phyloP scores from a whole-genome alignment of 2,888 invertebrate species.

The Oegoconia quadripuncta region DNA sequence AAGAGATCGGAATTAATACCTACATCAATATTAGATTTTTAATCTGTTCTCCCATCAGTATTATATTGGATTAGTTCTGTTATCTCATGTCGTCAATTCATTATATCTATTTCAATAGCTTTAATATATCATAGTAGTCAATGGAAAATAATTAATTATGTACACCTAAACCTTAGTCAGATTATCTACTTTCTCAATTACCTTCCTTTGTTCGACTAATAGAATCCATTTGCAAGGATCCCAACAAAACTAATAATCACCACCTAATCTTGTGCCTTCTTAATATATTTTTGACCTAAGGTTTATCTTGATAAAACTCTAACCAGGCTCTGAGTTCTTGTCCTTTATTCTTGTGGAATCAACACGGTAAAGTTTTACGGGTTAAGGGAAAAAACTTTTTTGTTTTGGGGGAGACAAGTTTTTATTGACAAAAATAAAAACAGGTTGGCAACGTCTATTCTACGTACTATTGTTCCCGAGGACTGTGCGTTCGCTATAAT shows the following conservation, averaged over 20 bases:
- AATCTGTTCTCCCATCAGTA: no score
- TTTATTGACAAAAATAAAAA: conserved; percentile 27
- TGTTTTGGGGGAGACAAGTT: conserved; percentile 19
- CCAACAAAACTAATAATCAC: conserved; percentile 16
- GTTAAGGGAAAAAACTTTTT: conserved; percentile 22
- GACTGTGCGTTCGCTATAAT: conserved; percentile 1
- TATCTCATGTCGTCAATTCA: no score
- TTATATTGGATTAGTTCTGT: no score
- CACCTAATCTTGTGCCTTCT: background rate
- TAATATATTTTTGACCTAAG: background rate
- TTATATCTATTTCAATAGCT: no score
- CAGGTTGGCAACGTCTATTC: conserved; percentile 1
- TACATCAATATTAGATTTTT: no score
- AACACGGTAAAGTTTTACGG: conserved; percentile 24
- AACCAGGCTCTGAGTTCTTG: conserved; percentile 12
- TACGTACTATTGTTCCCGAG: conserved; percentile 7
- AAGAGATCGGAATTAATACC: no score
- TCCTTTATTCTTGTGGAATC: conserved; percentile 24
- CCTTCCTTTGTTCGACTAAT: conserved; percentile 24
- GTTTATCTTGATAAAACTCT: conserved; percentile 4
- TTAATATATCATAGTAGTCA: no score
- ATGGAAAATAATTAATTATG: background rate
- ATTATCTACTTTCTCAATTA: conserved; percentile 15
- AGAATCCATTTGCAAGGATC: conserved; percentile 13
- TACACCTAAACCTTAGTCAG: background rate